Conservation (phyloP, 2,888 invertebrate genomes). For the Andrena trimmerana region DNA sequence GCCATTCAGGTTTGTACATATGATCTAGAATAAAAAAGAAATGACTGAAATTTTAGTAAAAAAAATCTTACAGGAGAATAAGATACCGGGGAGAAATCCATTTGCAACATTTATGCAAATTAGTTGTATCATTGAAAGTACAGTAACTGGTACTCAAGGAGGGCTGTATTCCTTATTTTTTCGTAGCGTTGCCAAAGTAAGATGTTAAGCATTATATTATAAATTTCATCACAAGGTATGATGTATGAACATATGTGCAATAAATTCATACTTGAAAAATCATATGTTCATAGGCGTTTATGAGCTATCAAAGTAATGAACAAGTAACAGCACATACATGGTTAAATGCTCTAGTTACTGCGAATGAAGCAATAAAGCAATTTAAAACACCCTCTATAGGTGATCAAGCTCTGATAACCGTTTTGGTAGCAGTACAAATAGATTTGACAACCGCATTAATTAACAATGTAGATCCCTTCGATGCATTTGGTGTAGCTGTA, state of each 20-base stretch:
- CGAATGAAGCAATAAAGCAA: conserved; percentile 87
- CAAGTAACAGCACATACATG: conserved; percentile 82
- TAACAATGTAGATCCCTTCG: conserved; percentile 71
- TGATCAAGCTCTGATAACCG: conserved; percentile 90
- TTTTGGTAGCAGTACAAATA: conserved; percentile 77
- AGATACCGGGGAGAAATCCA: conserved; percentile 60
- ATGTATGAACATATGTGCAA: too few species aligned
- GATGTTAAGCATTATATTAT: background rate
- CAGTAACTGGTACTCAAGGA: conserved; percentile 91
- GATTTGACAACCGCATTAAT: conserved; percentile 72
- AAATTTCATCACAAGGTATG: too few species aligned
- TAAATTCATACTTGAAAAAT: conserved; percentile 5
- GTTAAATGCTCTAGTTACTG: conserved; percentile 86
- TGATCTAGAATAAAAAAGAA: background rate
- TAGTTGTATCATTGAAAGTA: conserved; percentile 88
- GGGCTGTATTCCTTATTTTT: conserved; percentile 91
- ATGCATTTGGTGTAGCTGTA: conserved; percentile 83
- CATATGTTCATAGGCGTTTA: conserved; percentile 64
- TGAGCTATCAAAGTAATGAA: conserved; percentile 29
- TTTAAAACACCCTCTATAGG: conserved; percentile 89
- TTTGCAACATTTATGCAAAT: conserved; percentile 76
- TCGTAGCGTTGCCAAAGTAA: conserved; percentile 87
- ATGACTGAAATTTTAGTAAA: background rate
- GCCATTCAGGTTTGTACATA: conserved; percentile 67
- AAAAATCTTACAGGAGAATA: conserved; percentile 44